phyloP scores from a whole-genome alignment of 2,797 vertebrate species.

The Pelochelys cantorii region DNA sequence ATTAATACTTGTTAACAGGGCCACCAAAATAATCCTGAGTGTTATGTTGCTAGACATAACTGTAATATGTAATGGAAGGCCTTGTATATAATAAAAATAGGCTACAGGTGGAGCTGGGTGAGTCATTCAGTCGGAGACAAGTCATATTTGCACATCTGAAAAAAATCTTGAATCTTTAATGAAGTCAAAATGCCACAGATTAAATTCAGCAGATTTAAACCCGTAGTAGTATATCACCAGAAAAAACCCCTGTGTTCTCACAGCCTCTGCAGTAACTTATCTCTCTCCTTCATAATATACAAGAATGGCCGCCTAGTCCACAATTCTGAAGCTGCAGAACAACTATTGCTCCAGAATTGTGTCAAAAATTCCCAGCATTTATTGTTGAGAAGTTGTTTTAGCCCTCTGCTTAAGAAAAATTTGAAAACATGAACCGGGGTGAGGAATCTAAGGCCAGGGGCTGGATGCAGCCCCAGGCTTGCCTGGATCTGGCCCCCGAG shows the following conservation, averaged over 20 bases:
- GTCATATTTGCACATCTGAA: not conserved
- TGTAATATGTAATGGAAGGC: not conserved
- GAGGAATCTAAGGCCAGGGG: no score
- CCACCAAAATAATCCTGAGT: not conserved
- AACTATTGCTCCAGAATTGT: not conserved
- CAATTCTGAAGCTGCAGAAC: not conserved
- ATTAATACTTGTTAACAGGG: not conserved
- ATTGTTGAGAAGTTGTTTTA: conserved; percentile 30
- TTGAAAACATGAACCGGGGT: not conserved
- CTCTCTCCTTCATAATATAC: not conserved
- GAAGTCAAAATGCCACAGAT: not conserved
- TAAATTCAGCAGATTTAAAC: not conserved
- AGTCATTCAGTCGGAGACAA: not conserved
- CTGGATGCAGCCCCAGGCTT: no score
- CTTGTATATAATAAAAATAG: not conserved
- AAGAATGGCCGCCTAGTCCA: rapidly evolving
- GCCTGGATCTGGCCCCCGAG: no score
- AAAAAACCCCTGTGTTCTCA: not conserved
- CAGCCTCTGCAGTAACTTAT: not conserved
- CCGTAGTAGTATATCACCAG: not conserved
- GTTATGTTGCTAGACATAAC: not conserved
- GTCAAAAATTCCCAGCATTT: not conserved
- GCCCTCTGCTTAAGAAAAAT: not conserved
- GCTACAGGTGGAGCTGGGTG: not conserved
- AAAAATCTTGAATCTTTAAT: not conserved